Base-by-base conservation (phyloP, 2,797 vertebrate species). In the Sternotherus odoratus region DNA sequence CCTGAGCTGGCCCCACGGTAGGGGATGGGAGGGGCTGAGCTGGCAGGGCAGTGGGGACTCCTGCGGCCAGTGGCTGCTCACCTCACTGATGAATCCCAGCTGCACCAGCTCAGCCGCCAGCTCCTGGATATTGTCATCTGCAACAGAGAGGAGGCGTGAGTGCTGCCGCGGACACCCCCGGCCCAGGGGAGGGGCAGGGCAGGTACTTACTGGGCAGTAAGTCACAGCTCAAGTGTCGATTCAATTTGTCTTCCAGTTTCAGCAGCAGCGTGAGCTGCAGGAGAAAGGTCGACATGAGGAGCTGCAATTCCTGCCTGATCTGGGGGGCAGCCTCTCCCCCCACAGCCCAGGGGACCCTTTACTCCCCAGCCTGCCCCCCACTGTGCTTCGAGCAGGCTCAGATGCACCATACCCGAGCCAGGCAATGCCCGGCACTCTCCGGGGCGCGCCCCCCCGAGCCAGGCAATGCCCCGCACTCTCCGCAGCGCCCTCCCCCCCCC, bases 161-260 rank as follows among this genome's bases (percentile, higher is more conserved):
- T 1, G 16, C 48, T 10, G 12, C 24, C 4, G 74, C 26, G 84
- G 30, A 3, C 33, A 3, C 33, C 28, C 2, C 2, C 2, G 6
- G 15, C 36, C 66, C 19, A 49, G 49, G 33, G 16, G 24, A 28
- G 49, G 77, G 69, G 23, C 51, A 43, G 43, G 39, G 33, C 60
- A 60, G 4, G 49, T 30, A 98, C 98, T 98, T 96, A 98, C 98
- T 99, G 97, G 99, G 99, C 98, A 99, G 98, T 95, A 99, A 98
- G 97, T 99, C 99, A 97, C 99, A 99, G 98, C 99, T 99, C 97
- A 99, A 97, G 97, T 99, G 99, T 96, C 99, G 98, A 97, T 99
- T 99, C 97, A 99, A 92, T 96, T 99, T 99, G 98, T 99, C 99
- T 97, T 99, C 99, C 90, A 99, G 99, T 97, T 99, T 99, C 97